A percentile compares a stretch with the other conserved stretches of the same genome.
Evolutionary conservation across 1,140 invertebrate genomes (phyloP).

Genomic region (Thaumetopoea pityocampa): DNA sequence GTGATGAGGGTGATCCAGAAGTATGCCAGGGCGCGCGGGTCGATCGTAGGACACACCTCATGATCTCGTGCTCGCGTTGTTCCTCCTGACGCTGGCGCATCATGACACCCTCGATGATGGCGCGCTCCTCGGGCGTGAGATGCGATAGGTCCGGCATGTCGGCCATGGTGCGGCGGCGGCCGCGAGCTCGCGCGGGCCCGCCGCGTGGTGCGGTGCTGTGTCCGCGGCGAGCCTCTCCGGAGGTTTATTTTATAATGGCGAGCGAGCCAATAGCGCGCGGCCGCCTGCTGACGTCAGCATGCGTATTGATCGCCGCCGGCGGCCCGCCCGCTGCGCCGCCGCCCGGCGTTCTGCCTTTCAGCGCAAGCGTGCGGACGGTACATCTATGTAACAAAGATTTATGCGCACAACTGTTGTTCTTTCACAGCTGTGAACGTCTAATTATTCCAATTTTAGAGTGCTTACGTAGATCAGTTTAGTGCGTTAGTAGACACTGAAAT

Average conservation of each 20-base stretch:
- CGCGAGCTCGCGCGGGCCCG: conserved; percentile 59
- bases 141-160: conserved; percentile 97
- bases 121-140: conserved; percentile 96
- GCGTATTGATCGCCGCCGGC: conserved; percentile 53
- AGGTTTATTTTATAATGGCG: conserved; percentile 70
- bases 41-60: conserved; percentile 84
- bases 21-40: conserved; percentile 26
- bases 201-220: conserved; percentile 69
- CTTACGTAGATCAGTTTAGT: no score
- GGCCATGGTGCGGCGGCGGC: conserved; percentile 78
- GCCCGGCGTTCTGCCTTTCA: conserved; percentile 27
- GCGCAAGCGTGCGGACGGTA: conserved; percentile 47
- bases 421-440: conserved; percentile 9
- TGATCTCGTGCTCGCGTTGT: conserved; percentile 94
- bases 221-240: conserved; percentile 58
- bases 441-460: no score
- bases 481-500: no score
- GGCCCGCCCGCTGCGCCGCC: conserved; percentile 31
- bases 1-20: conserved; percentile 17
- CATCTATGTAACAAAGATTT: conserved; percentile 16
- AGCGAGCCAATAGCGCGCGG: conserved; percentile 63
- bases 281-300: conserved; percentile 63
- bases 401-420: conserved; percentile 6
- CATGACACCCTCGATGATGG: conserved; percentile 98
- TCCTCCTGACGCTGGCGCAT: conserved; percentile 97